Conservation (phyloP, 2,797 vertebrate genomes). For the Falco columbarius region DNA sequence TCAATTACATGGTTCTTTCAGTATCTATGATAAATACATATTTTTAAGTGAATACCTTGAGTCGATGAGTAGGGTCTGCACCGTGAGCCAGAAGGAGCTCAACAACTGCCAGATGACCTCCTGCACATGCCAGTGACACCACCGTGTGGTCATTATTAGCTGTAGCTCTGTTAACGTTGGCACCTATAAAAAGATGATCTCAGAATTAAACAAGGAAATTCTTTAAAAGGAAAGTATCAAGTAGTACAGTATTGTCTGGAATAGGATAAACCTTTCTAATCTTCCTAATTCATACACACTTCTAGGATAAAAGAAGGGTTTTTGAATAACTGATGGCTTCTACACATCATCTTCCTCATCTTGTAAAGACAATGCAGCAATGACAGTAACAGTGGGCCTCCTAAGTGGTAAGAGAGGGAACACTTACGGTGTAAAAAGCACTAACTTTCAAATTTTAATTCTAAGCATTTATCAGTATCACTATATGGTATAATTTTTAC, state of each 20-base stretch:
- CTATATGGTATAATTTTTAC: neutral
- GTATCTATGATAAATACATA: neutral
- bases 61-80: slow-evolving; percentile 97
- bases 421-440: neutral
- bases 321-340: neutral
- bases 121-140: slow-evolving; percentile 96
- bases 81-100: slow-evolving; percentile 96
- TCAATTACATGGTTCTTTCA: neutral
- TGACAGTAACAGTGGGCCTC: neutral
- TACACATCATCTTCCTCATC: neutral
- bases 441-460: neutral
- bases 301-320: neutral
- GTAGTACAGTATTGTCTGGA: neutral
- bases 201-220: neutral
- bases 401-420: neutral
- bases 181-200: slow-evolving; percentile 81
- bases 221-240: neutral
- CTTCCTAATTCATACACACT: neutral
- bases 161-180: slow-evolving; percentile 97
- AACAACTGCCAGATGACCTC: slow-evolving; percentile 96
- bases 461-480: neutral
- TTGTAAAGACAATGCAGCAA: neutral
- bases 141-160: slow-evolving; percentile 99
- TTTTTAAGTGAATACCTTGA: slow-evolving; percentile 85
- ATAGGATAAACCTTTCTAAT: neutral